These are phyloP conservation scores for Autographa pulchrina DNA, from an alignment of 2,888 invertebrate genomes.

Conservation along the genomic window DNA sequence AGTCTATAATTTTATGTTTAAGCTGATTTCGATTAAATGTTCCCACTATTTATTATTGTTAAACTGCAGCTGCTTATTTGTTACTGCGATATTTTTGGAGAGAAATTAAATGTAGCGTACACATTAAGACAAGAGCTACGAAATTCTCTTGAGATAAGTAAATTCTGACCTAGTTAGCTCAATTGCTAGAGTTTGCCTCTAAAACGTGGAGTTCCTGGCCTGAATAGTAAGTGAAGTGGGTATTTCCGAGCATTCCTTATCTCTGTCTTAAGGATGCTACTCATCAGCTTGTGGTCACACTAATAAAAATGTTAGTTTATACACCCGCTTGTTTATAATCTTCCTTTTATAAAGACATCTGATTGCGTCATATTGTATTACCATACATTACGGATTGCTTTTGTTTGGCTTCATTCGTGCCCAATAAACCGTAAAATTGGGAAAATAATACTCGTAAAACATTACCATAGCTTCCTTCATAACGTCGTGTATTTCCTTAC, in stretches of 20 bases:
- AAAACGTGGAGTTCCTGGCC: constrained; percentile 52
- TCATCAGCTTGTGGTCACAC: constrained; percentile 35
- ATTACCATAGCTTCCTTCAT: constrained; percentile 65
- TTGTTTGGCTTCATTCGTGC: constrained; percentile 28
- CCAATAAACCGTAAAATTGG: constrained; percentile 41
- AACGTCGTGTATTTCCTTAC: constrained; percentile 69
- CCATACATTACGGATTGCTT: constrained; percentile 13
- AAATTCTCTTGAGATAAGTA: constrained; percentile 60
- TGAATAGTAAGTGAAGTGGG: constrained; percentile 59
- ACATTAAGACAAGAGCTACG: constrained; percentile 57
- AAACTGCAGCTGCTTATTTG: constrained; percentile 47
- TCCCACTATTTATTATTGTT: constrained; percentile 26
- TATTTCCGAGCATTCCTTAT: constrained; percentile 56
- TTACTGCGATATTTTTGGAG: constrained; percentile 46
- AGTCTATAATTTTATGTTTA: constrained; percentile 27
- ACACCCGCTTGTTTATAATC: neutral
- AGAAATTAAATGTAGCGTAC: constrained; percentile 56
- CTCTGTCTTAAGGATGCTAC: constrained; percentile 47
- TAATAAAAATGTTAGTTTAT: constrained; percentile 27
- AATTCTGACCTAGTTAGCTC: constrained; percentile 63
- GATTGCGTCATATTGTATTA: neutral
- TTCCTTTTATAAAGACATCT: neutral
- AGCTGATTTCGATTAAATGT: constrained; percentile 25
- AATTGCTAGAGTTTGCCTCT: constrained; percentile 63
- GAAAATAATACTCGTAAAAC: constrained; percentile 57